Evolutionary conservation across 2,113 vertebrate genomes (phyloP).

Genomic region (Zootoca vivipara): DNA sequence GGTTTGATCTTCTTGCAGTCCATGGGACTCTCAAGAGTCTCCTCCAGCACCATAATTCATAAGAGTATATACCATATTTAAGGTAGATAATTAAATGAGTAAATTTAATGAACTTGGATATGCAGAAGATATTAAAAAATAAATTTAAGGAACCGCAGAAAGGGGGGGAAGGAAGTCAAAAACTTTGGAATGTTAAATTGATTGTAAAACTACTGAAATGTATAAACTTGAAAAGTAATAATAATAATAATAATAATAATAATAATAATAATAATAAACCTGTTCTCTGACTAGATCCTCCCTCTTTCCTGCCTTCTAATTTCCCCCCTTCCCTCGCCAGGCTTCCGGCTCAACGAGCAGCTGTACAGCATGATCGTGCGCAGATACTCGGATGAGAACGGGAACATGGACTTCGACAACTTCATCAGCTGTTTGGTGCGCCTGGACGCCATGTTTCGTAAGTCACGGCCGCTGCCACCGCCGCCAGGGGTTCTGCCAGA

Average conservation of each 20-base stretch:
- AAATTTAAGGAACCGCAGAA: too few relatives aligned
- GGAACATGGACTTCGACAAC: conserved; percentile 93
- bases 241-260: neutral
- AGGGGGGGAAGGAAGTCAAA: too few relatives aligned
- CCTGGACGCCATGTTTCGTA: conserved; percentile 93
- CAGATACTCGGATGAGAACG: conserved; percentile 85
- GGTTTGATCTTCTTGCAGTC: too few relatives aligned
- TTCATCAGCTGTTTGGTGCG: conserved; percentile 92
- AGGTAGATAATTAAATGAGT: too few relatives aligned
- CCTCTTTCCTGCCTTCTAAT: too few relatives aligned
- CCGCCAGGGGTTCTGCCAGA: neutral
- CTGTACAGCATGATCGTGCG: conserved; percentile 85
- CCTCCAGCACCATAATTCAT: too few relatives aligned
- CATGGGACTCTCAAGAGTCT: too few relatives aligned
- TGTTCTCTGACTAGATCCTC: neutral
- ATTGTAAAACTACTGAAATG: neutral
- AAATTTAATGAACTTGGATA: too few relatives aligned
- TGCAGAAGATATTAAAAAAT: too few relatives aligned
- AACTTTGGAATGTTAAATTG: too few relatives aligned
- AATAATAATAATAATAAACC: neutral
- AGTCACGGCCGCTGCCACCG: conserved; percentile 64
- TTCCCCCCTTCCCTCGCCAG: conserved; percentile 52
- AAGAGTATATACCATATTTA: too few relatives aligned
- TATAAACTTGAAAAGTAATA: too few relatives aligned
- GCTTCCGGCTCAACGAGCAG: conserved; percentile 83